Base-by-base conservation (phyloP, 1,140 invertebrate genomes). In the Trichoplusia ni region DNA sequence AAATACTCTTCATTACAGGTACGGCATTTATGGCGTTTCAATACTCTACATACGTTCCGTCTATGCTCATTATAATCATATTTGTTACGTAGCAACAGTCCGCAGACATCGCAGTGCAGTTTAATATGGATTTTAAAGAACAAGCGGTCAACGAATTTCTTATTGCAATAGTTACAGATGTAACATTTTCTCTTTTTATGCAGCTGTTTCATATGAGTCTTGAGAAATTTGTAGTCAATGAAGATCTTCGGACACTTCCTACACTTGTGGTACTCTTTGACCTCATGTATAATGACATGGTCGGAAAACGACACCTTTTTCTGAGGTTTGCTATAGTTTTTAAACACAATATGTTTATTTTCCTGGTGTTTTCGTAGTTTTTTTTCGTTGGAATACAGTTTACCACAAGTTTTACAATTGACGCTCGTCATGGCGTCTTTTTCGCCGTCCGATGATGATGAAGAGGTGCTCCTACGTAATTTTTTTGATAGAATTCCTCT, bases 121-220 rank as follows among this genome's bases (percentile, higher is more conserved):
- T 81, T 85, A 8, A 90, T 82, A 53, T 89, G 86, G 0, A 86
- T 73, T 75, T 90, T 90, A 21, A 90, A 88, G 27, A 89, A 79
- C 64, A 77, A 82, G 33, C 85, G 64, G 56, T 89, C 84, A 4
- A 80, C 65, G 70, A 89, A 89, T 5, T 77, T 79, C 44, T 81
- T 89, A 11, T 72, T 65, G 31, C 86, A 89, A 47, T 89, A 89
- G 60, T 82, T 51, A 35, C 86, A 89, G 23, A 88, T 81, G 40
- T 88, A 89, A 35, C 82, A 85, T 73, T 82, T 86, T 13, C 82
- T 77, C 62, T 88, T 88, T 44, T 81, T 88, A n/a, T 89, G 86
- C 2, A 49, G 31, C 3, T 64, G 37, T 56, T 82, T 85, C 77
- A 81, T 83, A n/a, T 89, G 86, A 0, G 16, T n/a, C 40, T 81